Evolutionary conservation across 2,113 vertebrate species (phyloP), one percentile per base, ranked within the genome.

Genomic region (Pangasianodon hypophthalmus): DNA sequence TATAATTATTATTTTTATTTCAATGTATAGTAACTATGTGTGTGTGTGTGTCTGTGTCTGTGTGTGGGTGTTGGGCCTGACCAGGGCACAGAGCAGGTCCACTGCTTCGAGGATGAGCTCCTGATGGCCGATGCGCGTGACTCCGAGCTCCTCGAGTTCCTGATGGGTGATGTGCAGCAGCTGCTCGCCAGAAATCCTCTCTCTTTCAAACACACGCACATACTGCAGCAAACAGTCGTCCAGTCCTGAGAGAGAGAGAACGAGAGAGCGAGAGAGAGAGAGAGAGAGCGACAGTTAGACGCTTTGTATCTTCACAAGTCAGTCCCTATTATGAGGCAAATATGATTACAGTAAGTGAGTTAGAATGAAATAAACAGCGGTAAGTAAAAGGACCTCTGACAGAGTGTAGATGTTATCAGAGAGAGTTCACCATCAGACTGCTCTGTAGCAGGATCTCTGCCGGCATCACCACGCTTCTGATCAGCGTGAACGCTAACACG

Each of bases 121-220:
- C 91, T 93, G 92, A 90, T 93, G 92, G 88, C 91, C 91, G 52
- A 92, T 93, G 16, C 86, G 94, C 18, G 94, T 96, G 91, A 97
- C 95, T 8, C 96, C 96, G 80, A 97, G 93, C 87, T 96, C 96
- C 91, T 95, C 95, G 73, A 97, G 96, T 90, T 96, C 95, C 91
- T 97, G 95, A 54, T 95, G 94, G 3, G 96, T 97, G 90, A 97
- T 96, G 93, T 95, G 96, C 4, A 97, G 92, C 87, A 97, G 91
- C 91, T 95, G 96, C n/a, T 97, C 96, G 0, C 96, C 96, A 0
- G 90, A 96, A 93, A 97, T 96, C 93, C 95, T 94, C 89, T 96
- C 96, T 14, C 94, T 91, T 92, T 97, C 96, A 90, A 97, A 97
- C 67, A 84, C 87, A 67, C 91, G 90, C 60, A 93, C 87, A 44